Base-by-base conservation (phyloP, 2,888 invertebrate genomes). In the Bellardia pandia region DNA sequence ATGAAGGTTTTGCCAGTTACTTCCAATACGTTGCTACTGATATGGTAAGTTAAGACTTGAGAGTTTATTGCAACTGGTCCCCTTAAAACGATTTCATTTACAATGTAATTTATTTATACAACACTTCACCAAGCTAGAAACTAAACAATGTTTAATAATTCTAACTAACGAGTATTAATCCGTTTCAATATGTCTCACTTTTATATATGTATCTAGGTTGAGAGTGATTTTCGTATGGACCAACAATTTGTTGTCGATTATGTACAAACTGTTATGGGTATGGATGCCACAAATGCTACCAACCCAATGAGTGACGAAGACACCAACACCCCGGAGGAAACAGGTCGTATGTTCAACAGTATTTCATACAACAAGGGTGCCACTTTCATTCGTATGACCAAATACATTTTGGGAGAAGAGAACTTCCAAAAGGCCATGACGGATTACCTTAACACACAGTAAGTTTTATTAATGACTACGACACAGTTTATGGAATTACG, bases 241-340 rank as follows among this genome's bases (percentile, higher is more conserved):
- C 95, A 95, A 8, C 96, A 97, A 90, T 97, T 97, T 90, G 95
- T 97, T 0, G 94, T 95, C 0, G 96, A 96, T 81, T 96, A 96
- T 91, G 89, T 97, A 0, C 97, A 97, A 88, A 92, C 94, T 0
- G 95, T 96, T 6, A 94, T 97, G 79, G 93, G 93, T 0, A 92
- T 92, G 86, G 97, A 97, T 90, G 95, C 96, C n/a, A 93, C 94
- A 0, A 91, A 93, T 37, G 93, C 92, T 23, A 94, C 95, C 0
- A 95, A 95, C 72, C 94, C 97, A 0, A 92, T 97, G 89, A 95
- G 94, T 1, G 94, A 95, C 69, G 91, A 93, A 9, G 92, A 94
- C 4, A 95, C 96, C 0, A 94, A 94, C 8, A 95, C 95, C 8
- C 95, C 96, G 0, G 90, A 91, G 0, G 94, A 96, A 86, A 95